Evolutionary conservation across 2,113 vertebrate species (phyloP).

Genomic region (Ranitomeya imitator): DNA sequence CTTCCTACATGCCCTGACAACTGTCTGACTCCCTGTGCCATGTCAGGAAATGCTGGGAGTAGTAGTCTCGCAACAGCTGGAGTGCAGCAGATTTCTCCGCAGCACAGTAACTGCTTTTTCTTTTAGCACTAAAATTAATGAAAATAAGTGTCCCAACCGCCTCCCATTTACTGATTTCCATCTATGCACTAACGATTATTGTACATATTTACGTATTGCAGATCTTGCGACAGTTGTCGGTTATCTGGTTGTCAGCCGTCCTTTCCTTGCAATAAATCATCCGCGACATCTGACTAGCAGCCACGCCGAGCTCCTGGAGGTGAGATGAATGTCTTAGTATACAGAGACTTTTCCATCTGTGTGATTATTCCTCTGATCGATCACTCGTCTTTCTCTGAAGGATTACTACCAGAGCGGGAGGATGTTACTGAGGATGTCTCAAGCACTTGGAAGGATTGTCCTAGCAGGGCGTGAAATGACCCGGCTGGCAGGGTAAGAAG

Average conservation of each 20-base stretch:
- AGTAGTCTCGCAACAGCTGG: too few species aligned
- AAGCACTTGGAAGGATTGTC: slow-evolving; percentile 94
- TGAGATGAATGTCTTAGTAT: slow-evolving; percentile 61
- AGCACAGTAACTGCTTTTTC: too few species aligned
- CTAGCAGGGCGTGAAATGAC: slow-evolving; percentile 96
- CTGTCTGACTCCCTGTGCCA: too few species aligned
- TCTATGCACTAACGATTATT: slow-evolving; percentile 16
- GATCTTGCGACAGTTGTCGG: slow-evolving; percentile 95
- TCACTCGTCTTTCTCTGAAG: slow-evolving; percentile 66
- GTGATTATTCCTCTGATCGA: background rate
- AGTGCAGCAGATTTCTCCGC: too few species aligned
- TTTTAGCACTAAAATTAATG: too few species aligned
- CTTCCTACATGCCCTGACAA: too few species aligned
- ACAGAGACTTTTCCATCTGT: background rate
- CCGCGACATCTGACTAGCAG: slow-evolving; percentile 85
- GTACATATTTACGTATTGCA: slow-evolving; percentile 63
- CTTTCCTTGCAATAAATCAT: slow-evolving; percentile 84
- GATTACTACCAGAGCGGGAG: slow-evolving; percentile 98
- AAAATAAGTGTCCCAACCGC: too few species aligned
- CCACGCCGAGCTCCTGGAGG: slow-evolving; percentile 92
- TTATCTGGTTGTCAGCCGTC: slow-evolving; percentile 93
- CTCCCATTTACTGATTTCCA: background rate
- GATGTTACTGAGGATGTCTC: slow-evolving; percentile 96
- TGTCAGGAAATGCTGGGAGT: too few species aligned
- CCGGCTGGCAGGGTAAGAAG: slow-evolving; percentile 88